Evolutionary conservation across 2,113 vertebrate species (phyloP).

Genomic region (Lynx canadensis): DNA sequence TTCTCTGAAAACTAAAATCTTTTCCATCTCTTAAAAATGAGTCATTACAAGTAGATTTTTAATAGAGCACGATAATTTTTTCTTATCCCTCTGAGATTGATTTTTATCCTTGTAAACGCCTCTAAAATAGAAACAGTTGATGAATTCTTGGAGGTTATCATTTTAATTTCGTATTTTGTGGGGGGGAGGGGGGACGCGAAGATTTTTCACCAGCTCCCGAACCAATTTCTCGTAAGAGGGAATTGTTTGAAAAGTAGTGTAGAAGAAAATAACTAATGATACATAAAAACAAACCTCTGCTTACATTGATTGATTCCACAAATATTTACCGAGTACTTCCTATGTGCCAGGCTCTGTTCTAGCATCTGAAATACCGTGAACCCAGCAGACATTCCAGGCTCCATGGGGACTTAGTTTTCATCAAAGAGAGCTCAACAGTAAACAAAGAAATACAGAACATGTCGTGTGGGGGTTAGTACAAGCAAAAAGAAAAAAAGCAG

Average conservation of each 20-base stretch:
- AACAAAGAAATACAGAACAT: not conserved
- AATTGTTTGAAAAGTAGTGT: not conserved
- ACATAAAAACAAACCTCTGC: not conserved
- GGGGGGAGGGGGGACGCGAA: not conserved
- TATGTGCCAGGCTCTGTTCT: not conserved
- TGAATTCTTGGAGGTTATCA: not conserved
- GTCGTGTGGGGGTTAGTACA: no score
- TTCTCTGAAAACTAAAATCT: constrained; percentile 51
- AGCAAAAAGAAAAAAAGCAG: not conserved
- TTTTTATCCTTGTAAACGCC: not conserved
- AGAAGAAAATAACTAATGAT: not conserved
- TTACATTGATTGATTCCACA: not conserved
- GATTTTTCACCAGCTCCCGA: not conserved
- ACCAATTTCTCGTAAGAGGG: not conserved
- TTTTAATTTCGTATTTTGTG: not conserved
- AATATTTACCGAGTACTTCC: not conserved
- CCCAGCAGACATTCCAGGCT: not conserved
- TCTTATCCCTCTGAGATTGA: not conserved
- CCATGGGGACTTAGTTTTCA: rapidly evolving
- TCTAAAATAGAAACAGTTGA: not conserved
- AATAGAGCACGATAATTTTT: not conserved
- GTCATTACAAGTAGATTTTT: not conserved
- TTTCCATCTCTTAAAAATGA: not conserved
- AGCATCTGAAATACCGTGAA: not conserved
- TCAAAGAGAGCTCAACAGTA: not conserved